Percentiles rank a stretch among this genome's conserved stretches.
Evolutionary conservation across 2,113 vertebrate genomes (phyloP).

Genomic region (Eublepharis macularius): DNA sequence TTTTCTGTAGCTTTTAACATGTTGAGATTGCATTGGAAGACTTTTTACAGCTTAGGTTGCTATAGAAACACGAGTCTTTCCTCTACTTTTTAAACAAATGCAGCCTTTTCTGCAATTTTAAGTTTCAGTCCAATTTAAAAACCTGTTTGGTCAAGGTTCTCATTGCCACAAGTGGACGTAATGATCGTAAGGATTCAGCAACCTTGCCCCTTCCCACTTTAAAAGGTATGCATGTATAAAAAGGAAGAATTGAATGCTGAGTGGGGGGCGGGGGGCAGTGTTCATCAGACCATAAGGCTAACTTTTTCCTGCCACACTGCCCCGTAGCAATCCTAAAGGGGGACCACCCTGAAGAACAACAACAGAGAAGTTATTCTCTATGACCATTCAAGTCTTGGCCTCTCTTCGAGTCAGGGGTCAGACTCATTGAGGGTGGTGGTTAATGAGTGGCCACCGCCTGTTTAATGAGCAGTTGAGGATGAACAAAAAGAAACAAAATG

Average conservation of each 20-base stretch:
- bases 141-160: not conserved
- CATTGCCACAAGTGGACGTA: rapidly evolving
- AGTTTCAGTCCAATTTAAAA: conserved; percentile 37
- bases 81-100: conserved; percentile 36
- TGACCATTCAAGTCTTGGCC: not conserved
- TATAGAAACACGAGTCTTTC: conserved; percentile 57
- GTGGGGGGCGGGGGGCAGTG: not conserved
- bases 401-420: not conserved
- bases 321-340: rapidly evolving
- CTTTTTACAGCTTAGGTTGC: conserved; percentile 41
- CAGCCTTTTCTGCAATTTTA: not conserved
- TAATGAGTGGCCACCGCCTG: not conserved
- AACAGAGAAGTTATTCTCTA: rapidly evolving
- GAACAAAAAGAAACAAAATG: not conserved
- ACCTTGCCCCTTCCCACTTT: not conserved
- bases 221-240: not conserved
- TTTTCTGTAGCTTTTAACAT: conserved; percentile 42
- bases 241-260: rapidly evolving
- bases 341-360: not conserved
- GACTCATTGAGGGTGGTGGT: not conserved
- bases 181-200: rapidly evolving
- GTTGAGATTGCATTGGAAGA: conserved; percentile 27
- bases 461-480: not conserved
- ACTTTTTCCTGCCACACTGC: not conserved
- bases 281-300: rapidly evolving